Conservation (phyloP, 2,888 invertebrate species). For the Harpalus rubripes region DNA sequence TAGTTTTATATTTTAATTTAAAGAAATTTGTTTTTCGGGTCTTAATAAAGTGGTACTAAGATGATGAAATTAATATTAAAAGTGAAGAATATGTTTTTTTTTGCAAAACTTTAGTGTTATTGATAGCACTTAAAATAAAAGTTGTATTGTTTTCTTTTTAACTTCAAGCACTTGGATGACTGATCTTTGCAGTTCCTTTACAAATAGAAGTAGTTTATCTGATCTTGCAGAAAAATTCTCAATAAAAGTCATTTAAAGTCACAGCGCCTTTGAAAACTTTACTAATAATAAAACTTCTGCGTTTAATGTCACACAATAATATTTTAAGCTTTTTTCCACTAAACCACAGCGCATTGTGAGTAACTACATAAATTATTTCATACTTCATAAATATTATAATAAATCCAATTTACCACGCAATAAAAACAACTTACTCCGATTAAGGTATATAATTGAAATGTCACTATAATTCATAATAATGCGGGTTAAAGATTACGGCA, state of each 20-base stretch:
- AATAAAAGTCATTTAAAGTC: neutral
- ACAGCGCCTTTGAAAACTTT: neutral
- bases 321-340: neutral
- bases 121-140: no score
- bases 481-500: constrained; percentile 22
- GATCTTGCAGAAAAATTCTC: constrained; percentile 1
- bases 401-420: constrained; percentile 45
- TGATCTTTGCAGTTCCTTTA: neutral
- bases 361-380: neutral
- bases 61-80: no score
- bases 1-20: no score
- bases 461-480: constrained; percentile 35
- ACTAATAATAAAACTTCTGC: neutral
- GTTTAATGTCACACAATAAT: neutral
- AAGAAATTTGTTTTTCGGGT: no score
- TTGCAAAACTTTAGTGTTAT: no score
- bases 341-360: neutral
- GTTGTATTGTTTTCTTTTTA: no score
- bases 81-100: no score
- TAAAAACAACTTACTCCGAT: constrained; percentile 39
- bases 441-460: constrained; percentile 47
- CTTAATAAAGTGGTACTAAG: no score
- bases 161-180: neutral
- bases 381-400: constrained; percentile 28
- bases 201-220: neutral